phyloP scores from a whole-genome alignment of 2,113 vertebrate genomes.

The Uria lomvia region DNA sequence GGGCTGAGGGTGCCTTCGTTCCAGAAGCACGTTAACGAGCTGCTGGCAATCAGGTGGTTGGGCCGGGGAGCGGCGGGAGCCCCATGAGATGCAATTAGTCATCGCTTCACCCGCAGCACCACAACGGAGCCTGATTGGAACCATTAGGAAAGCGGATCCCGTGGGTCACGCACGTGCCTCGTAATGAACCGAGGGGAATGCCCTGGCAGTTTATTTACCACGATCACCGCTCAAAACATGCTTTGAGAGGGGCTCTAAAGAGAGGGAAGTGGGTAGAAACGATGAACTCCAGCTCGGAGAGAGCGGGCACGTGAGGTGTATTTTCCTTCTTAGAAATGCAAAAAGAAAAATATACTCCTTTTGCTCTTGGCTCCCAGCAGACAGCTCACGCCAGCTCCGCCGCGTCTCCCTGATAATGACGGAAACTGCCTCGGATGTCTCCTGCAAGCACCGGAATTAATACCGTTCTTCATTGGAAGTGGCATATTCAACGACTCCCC shows the following conservation, averaged over 20 bases:
- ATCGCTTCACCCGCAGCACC: neutral
- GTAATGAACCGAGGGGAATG: neutral
- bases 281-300: neutral
- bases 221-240: neutral
- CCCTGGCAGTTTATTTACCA: neutral
- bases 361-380: conserved; percentile 42
- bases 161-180: rapidly evolving
- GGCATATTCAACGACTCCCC: neutral
- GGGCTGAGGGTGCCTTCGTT: neutral
- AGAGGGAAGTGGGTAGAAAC: neutral
- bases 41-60: neutral
- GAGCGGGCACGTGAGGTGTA: neutral
- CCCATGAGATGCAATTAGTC: neutral
- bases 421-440: neutral
- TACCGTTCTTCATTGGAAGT: neutral
- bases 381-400: neutral
- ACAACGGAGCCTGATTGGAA: neutral
- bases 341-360: neutral
- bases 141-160: neutral
- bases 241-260: neutral
- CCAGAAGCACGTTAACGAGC: neutral
- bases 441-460: conserved; percentile 1
- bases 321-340: conserved; percentile 4
- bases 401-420: neutral
- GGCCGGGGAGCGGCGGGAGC: neutral